These are phyloP conservation scores for Ailurus styani DNA, from an alignment of 2,113 vertebrate genomes.

Conservation along the genomic window DNA sequence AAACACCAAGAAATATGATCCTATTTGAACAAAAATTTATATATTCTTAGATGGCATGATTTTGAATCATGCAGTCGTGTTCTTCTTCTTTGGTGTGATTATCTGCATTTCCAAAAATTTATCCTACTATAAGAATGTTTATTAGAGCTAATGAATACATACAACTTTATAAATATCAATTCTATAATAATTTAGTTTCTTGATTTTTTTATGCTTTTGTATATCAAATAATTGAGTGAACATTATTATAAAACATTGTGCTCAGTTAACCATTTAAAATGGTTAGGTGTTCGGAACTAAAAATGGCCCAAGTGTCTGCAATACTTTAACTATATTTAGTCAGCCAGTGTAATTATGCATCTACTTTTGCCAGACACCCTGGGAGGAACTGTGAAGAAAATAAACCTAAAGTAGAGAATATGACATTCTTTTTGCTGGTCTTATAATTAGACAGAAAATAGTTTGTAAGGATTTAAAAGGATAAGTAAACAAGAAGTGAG, in stretches of 20 bases:
- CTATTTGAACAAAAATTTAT: neutral
- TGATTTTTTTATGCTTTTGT: neutral
- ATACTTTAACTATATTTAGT: neutral
- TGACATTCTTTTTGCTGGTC: neutral
- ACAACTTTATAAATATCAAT: neutral
- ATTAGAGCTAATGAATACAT: neutral
- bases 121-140: neutral
- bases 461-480: neutral
- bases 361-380: neutral
- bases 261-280: neutral
- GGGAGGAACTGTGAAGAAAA: neutral
- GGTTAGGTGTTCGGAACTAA: neutral
- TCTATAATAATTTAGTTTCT: neutral
- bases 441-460: neutral
- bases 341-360: neutral
- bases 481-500: neutral
- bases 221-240: neutral
- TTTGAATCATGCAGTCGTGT: neutral
- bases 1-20: constrained; percentile 21
- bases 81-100: neutral
- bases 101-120: neutral
- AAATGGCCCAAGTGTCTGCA: neutral
- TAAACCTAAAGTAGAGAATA: neutral
- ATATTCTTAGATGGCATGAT: neutral
- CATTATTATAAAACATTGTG: neutral